A percentile compares a stretch with the other conserved stretches of the same genome.
phyloP scores from a whole-genome alignment of 1,140 invertebrate species.

The Drosophila pandora region DNA sequence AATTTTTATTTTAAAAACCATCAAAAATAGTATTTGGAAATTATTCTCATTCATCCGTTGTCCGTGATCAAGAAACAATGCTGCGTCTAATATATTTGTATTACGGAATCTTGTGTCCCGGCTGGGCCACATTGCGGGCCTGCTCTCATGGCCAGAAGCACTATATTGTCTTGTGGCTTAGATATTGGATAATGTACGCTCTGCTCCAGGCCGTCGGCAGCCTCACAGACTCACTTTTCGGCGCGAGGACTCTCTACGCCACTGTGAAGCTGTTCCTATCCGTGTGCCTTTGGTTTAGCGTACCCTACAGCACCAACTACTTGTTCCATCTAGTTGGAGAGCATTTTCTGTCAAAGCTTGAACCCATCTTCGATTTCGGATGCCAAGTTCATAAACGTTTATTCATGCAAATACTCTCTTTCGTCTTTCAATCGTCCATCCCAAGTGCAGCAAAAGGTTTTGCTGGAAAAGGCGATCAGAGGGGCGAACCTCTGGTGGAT shows the following conservation, averaged over 20 bases:
- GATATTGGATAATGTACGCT: slow-evolving; percentile 23
- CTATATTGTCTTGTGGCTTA: slow-evolving; percentile 9
- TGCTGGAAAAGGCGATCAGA: background rate
- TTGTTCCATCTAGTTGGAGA: background rate
- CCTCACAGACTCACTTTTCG: background rate
- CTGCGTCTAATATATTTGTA: slow-evolving; percentile 13
- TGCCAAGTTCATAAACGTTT: background rate
- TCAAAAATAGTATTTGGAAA: background rate
- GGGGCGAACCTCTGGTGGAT: background rate
- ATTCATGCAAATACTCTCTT: background rate
- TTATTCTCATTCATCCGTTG: background rate
- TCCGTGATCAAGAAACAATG: background rate
- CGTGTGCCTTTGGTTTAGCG: slow-evolving; percentile 11
- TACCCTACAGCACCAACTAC: background rate
- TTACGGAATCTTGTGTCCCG: slow-evolving; percentile 12
- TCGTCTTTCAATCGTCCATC: background rate
- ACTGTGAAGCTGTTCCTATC: slow-evolving; percentile 18
- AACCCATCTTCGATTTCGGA: background rate
- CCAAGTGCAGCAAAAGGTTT: background rate
- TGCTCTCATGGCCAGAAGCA: background rate
- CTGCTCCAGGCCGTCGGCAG: slow-evolving; percentile 13
- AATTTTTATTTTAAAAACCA: background rate
- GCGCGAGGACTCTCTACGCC: background rate
- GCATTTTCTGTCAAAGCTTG: background rate
- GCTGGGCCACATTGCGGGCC: slow-evolving; percentile 5